Evolutionary conservation across 2,888 invertebrate genomes (phyloP).

Genomic region (Sminthurinus aureus): DNA sequence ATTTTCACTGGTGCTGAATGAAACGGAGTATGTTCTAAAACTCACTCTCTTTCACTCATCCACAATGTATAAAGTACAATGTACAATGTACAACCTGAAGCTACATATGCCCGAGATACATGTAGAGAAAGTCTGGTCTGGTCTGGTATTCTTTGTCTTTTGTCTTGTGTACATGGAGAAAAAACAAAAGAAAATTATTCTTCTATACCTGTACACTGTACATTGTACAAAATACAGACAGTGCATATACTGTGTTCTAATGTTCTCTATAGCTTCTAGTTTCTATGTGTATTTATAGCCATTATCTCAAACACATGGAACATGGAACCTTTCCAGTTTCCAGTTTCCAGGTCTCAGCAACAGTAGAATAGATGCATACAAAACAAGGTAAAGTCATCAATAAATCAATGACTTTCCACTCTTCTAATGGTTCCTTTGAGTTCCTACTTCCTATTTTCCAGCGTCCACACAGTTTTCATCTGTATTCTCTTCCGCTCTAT

Average conservation of each 20-base stretch:
- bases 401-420: conserved; percentile 22
- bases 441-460: not conserved
- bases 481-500: not conserved
- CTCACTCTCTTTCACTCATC: not conserved
- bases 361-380: not conserved
- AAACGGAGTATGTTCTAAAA: too few species aligned
- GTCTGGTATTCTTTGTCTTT: not conserved
- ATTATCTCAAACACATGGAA: too few species aligned
- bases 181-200: not conserved
- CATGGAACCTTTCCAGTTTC: too few species aligned
- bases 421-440: conserved; percentile 12
- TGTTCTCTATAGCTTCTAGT: too few species aligned
- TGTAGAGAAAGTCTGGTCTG: too few species aligned
- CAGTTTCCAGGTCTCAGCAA: too few species aligned
- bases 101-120: not conserved
- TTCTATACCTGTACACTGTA: too few species aligned
- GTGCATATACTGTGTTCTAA: too few species aligned
- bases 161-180: not conserved
- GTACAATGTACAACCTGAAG: not conserved
- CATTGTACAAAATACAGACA: too few species aligned
- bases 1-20: too few species aligned
- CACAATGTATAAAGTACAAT: not conserved
- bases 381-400: conserved; percentile 7
- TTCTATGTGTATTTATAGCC: too few species aligned
- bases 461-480: not conserved